Percentiles rank a stretch among this genome's conserved stretches.
phyloP scores from a whole-genome alignment of 2,113 vertebrate species.

The Merops nubicus region DNA sequence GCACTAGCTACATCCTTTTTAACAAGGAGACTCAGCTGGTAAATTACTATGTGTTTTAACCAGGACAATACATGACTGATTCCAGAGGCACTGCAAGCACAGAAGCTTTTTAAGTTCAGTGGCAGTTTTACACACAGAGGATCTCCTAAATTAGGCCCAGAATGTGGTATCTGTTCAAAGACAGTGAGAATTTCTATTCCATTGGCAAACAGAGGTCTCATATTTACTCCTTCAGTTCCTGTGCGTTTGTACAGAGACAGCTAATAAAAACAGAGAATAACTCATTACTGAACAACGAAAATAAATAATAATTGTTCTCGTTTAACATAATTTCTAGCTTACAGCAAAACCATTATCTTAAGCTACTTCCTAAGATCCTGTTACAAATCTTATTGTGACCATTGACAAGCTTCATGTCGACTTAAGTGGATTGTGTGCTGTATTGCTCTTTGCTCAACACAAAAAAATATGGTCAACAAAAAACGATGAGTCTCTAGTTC shows the following conservation, averaged over 20 bases:
- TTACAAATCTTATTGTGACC: neutral
- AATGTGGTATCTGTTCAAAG: neutral
- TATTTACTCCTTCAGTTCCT: neutral
- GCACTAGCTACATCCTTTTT: neutral
- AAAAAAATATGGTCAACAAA: neutral
- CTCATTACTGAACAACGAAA: neutral
- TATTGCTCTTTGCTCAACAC: neutral
- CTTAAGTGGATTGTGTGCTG: rapidly evolving
- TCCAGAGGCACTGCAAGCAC: neutral
- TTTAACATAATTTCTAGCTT: neutral
- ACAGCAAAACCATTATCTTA: neutral
- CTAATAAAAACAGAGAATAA: neutral
- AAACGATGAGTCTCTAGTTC: neutral
- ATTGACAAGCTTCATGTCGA: neutral
- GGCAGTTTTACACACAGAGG: neutral
- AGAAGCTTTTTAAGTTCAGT: neutral
- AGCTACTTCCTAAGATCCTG: neutral
- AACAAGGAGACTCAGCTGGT: neutral
- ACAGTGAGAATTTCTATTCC: neutral
- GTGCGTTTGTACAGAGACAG: neutral
- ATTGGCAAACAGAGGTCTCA: neutral
- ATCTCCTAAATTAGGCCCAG: neutral
- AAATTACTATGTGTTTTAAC: neutral
- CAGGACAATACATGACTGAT: neutral
- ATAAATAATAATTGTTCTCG: neutral